Evolutionary conservation across 1,140 invertebrate species (phyloP).

Genomic region (Teleogryllus occipitalis): DNA sequence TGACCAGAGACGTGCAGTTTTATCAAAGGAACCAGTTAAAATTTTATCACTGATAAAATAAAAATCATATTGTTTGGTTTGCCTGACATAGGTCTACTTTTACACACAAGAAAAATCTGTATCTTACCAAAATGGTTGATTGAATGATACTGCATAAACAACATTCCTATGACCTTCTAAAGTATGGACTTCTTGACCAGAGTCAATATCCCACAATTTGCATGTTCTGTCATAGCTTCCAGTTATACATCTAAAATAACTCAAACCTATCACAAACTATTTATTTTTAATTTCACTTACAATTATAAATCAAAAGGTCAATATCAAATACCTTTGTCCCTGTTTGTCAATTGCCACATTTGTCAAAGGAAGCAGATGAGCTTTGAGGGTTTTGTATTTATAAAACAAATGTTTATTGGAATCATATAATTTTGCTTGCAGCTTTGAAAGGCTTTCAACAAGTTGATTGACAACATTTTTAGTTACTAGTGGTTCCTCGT

Average conservation of each 20-base stretch:
- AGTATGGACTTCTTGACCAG: slow-evolving; percentile 57
- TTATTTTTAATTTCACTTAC: background rate
- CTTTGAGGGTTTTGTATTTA: slow-evolving; percentile 55
- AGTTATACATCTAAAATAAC: slow-evolving; percentile 56
- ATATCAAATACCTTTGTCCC: slow-evolving; percentile 45
- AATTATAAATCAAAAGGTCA: background rate
- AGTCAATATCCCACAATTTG: slow-evolving; percentile 68
- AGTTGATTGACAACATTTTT: slow-evolving; percentile 45
- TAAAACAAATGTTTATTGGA: slow-evolving; percentile 52
- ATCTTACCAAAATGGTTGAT: slow-evolving; percentile 61
- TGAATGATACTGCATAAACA: slow-evolving; percentile 69
- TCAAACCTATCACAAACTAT: background rate
- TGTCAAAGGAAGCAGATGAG: slow-evolving; percentile 68
- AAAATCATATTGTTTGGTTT: background rate
- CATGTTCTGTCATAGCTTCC: slow-evolving; percentile 80
- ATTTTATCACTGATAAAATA: slow-evolving; percentile 55
- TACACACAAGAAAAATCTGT: background rate
- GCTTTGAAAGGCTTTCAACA: slow-evolving; percentile 41
- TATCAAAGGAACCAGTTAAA: slow-evolving; percentile 72
- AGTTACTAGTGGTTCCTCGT: slow-evolving; percentile 45
- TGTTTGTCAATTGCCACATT: slow-evolving; percentile 66
- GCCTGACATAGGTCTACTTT: background rate
- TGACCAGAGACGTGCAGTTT: slow-evolving; percentile 65
- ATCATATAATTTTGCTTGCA: slow-evolving; percentile 43
- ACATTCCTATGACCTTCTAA: slow-evolving; percentile 70